These are phyloP conservation scores for Drosophila testacea DNA, from an alignment of 2,888 invertebrate species.

Conservation along the genomic window DNA sequence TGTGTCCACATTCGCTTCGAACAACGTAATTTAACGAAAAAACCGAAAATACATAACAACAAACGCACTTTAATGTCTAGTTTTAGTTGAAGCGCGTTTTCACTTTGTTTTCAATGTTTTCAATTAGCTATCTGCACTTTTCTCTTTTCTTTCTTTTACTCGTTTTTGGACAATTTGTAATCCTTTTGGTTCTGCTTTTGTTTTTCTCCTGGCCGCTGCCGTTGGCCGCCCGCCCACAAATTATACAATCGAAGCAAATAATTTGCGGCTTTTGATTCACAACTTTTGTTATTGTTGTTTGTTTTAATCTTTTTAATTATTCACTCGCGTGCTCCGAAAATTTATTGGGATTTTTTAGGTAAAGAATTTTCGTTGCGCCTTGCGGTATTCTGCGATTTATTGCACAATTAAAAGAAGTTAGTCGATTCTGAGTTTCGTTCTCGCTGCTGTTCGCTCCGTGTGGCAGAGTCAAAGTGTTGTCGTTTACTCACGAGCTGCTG, in stretches of 20 bases:
- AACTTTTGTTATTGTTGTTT: constrained; percentile 7
- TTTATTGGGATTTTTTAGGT: constrained; percentile 9
- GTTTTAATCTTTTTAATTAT: constrained; percentile 3
- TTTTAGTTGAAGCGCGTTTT: constrained; percentile 32
- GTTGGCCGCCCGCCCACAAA: constrained; percentile 63
- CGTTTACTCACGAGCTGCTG: constrained; percentile 82
- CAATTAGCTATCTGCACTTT: constrained; percentile 15
- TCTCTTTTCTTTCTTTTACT: not conserved
- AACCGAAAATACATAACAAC: constrained; percentile 36
- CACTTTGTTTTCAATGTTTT: constrained; percentile 13
- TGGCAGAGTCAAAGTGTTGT: constrained; percentile 82
- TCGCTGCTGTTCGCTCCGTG: constrained; percentile 72
- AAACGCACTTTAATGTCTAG: constrained; percentile 37
- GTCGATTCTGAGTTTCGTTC: constrained; percentile 28
- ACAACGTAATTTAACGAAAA: constrained; percentile 59
- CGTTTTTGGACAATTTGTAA: constrained; percentile 10
- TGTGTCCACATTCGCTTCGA: constrained; percentile 61
- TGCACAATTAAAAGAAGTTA: constrained; percentile 53
- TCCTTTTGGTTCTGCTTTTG: constrained; percentile 24
- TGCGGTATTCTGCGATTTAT: constrained; percentile 49
- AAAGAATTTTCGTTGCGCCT: constrained; percentile 24
- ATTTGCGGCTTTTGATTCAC: constrained; percentile 38
- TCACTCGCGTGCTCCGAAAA: constrained; percentile 53
- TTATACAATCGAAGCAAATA: constrained; percentile 67
- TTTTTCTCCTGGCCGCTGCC: constrained; percentile 63